Conservation (phyloP, 2,113 vertebrate genomes). For the Burhinus oedicnemus region DNA sequence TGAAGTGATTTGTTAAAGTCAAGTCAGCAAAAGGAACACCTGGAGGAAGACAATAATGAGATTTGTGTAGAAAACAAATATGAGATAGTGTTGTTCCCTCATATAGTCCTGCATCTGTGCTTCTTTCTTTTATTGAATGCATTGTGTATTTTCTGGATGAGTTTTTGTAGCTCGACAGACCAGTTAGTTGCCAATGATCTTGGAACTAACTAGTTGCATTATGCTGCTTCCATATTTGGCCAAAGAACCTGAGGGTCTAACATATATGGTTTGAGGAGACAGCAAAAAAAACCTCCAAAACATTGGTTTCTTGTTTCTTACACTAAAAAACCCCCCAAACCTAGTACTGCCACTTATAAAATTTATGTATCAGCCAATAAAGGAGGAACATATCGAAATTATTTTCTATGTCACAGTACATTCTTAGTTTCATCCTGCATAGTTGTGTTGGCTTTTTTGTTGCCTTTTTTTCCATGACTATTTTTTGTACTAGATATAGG, state of each 20-base stretch:
- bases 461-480: not conserved
- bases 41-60: constrained; percentile 25
- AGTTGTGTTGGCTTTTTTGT: not conserved
- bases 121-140: not conserved
- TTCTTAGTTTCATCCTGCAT: not conserved
- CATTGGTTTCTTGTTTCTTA: not conserved
- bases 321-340: accelerated
- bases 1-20: constrained; percentile 57
- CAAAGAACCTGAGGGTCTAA: not conserved
- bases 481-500: not conserved
- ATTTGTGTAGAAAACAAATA: constrained; percentile 21
- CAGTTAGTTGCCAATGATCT: not conserved
- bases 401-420: not conserved
- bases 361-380: not conserved
- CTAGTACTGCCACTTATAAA: not conserved
- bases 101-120: not conserved
- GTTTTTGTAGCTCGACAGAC: not conserved
- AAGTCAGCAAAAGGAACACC: constrained; percentile 45
- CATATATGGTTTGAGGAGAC: not conserved
- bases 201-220: not conserved
- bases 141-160: not conserved
- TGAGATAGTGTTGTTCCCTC: not conserved
- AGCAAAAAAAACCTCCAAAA: not conserved
- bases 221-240: not conserved
- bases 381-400: not conserved